Base-by-base conservation (phyloP, 2,888 invertebrate genomes). In the Chironomus tentans region DNA sequence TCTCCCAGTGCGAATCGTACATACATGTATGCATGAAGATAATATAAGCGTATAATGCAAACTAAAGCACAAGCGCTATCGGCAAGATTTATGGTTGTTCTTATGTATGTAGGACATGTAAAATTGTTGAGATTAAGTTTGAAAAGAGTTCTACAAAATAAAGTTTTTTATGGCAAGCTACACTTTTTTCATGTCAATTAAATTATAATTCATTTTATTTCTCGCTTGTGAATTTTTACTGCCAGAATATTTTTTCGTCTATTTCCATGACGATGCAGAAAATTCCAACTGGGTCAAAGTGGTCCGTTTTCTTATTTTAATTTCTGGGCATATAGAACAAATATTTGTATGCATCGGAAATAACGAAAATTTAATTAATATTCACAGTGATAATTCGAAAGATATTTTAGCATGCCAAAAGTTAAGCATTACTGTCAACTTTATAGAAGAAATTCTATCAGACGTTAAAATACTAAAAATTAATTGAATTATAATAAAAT, bases 21-120 rank as follows among this genome's bases (percentile, higher is more conserved):
- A 18, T 56, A 56, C 56, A 56, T 18, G 56, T 18, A 56, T 15
- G 7, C 18, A 15, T 38, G 38, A 38, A 56, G 18, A 56, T 56
- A 65, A 24, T 65, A 21, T 12, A 22, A 65, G 24, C 22, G 21
- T 65, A 21, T 24, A 65, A 13, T 65, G 65, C 65, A 65, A 13
- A 21, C 21, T 22, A 65, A 22, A 65, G 12, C 65, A 65, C 12
- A 65, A 24, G 65, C 65, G 21, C 65, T 65, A 24, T 21, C 65
- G 21, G 21, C 4, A 24, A 65, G 24, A 65, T 65, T 65, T 65
- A 65, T 65, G 65, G 65, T 24, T 24, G 22, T 24, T 65, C 65
- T 65, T 56, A 56, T 13, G 24, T 24, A 65, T 65, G 65, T 65
- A 65, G 65, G 65, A 65, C 65, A 65, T 65, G 65, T 65, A n/a